Conservation (phyloP, 2,113 vertebrate genomes). For the Cinclus cinclus region DNA sequence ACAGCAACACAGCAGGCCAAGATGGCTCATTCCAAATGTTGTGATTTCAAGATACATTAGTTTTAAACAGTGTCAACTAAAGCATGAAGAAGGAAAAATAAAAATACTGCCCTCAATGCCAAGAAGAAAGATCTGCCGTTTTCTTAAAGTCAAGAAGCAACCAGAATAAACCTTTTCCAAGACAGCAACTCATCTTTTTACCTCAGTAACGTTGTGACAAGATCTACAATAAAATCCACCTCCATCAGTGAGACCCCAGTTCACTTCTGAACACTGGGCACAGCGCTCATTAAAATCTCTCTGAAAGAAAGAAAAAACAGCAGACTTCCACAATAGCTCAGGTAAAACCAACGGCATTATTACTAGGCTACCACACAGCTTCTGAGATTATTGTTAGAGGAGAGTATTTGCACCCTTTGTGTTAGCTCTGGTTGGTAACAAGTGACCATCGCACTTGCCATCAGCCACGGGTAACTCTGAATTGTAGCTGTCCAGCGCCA, state of each 20-base stretch:
- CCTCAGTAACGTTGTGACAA: conserved; percentile 93
- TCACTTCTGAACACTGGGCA: conserved; percentile 80
- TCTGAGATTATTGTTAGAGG: not conserved
- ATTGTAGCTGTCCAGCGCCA: not conserved
- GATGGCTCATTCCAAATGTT: not conserved
- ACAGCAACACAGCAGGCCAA: not conserved
- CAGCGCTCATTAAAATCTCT: conserved; percentile 81
- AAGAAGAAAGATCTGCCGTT: not conserved
- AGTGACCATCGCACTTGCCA: not conserved
- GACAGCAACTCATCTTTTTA: conserved; percentile 59
- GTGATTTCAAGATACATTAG: not conserved
- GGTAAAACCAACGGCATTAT: not conserved
- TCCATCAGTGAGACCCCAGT: conserved; percentile 90
- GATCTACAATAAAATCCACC: conserved; percentile 87
- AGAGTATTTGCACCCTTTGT: not conserved
- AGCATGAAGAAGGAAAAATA: not conserved
- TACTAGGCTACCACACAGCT: not conserved
- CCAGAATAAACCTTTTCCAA: not conserved
- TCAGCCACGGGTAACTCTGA: not conserved
- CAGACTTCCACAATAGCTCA: not conserved
- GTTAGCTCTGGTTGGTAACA: not conserved
- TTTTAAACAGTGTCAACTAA: not conserved
- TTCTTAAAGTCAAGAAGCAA: not conserved
- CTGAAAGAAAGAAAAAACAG: conserved; percentile 57
- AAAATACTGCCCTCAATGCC: not conserved